A percentile compares a stretch with the other conserved stretches of the same genome.
These are phyloP conservation scores for Porphyrio hochstetteri DNA, from an alignment of 2,113 vertebrate genomes.

Conservation along the genomic window DNA sequence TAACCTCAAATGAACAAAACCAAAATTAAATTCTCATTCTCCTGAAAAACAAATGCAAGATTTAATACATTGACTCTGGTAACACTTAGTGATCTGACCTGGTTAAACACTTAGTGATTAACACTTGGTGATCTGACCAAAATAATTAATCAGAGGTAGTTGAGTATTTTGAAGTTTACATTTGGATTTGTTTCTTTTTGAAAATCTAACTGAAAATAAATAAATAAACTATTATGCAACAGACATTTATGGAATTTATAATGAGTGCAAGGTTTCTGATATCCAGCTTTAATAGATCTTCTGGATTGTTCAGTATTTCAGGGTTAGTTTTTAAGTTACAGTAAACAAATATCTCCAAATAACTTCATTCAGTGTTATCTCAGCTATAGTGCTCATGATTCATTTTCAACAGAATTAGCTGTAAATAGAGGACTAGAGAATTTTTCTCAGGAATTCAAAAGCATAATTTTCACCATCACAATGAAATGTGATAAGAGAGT, in stretches of 20 bases:
- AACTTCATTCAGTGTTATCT: neutral
- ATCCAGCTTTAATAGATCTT: neutral
- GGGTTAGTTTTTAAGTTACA: neutral
- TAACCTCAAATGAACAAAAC: neutral
- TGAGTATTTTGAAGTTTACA: neutral
- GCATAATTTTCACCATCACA: neutral
- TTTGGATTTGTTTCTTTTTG: neutral
- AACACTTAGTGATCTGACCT: no score
- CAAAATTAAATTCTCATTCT: neutral
- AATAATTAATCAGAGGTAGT: neutral
- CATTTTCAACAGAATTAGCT: neutral
- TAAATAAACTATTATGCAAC: neutral
- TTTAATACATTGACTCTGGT: neutral
- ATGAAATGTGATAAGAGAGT: no score
- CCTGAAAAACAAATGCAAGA: neutral
- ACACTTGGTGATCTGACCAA: neutral
- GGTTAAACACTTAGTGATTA: no score
- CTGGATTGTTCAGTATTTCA: neutral
- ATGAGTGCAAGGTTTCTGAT: neutral
- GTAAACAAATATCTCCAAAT: neutral
- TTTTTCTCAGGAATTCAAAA: neutral
- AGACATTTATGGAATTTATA: neutral
- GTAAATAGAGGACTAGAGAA: neutral
- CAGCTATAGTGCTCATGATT: neutral
- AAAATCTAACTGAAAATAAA: neutral